phyloP scores from a whole-genome alignment of 2,888 invertebrate genomes.

The Tetrapedia diversipes region DNA sequence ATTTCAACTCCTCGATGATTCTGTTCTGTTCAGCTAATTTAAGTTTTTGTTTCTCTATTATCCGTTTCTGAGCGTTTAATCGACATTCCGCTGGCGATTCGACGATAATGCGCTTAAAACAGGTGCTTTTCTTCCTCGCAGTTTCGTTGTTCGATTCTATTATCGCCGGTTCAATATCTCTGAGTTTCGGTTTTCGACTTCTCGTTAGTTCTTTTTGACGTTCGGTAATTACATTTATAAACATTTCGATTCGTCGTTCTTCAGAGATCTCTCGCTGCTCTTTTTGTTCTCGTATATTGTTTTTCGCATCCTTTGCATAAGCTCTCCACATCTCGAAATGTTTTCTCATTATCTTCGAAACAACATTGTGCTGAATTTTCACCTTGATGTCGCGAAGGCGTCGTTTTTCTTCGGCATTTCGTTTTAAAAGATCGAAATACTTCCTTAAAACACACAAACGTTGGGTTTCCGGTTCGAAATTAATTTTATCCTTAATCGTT shows the following conservation, averaged over 20 bases:
- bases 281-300: slow-evolving; percentile 27
- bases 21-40: slow-evolving; percentile 89
- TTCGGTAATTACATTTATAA: slow-evolving; percentile 75
- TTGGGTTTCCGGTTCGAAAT: slow-evolving; percentile 53
- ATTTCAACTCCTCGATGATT: slow-evolving; percentile 89
- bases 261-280: slow-evolving; percentile 65
- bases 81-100: slow-evolving; percentile 73
- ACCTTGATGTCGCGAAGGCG: slow-evolving; percentile 68
- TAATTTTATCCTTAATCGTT: slow-evolving; percentile 76
- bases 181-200: slow-evolving; percentile 10
- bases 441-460: slow-evolving; percentile 58
- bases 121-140: slow-evolving; percentile 17
- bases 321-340: slow-evolving; percentile 73
- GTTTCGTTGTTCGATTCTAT: not conserved
- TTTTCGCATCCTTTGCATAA: slow-evolving; percentile 48
- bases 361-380: slow-evolving; percentile 65
- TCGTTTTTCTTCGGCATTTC: slow-evolving; percentile 65
- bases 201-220: slow-evolving; percentile 71
- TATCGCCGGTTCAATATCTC: not conserved
- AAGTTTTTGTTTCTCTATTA: slow-evolving; percentile 88
- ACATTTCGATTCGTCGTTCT: slow-evolving; percentile 76
- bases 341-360: slow-evolving; percentile 60
- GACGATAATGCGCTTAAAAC: slow-evolving; percentile 38
- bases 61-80: slow-evolving; percentile 87
- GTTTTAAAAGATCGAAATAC: slow-evolving; percentile 65